phyloP scores from a whole-genome alignment of 2,888 invertebrate genomes.

The Entomobrya proxima region DNA sequence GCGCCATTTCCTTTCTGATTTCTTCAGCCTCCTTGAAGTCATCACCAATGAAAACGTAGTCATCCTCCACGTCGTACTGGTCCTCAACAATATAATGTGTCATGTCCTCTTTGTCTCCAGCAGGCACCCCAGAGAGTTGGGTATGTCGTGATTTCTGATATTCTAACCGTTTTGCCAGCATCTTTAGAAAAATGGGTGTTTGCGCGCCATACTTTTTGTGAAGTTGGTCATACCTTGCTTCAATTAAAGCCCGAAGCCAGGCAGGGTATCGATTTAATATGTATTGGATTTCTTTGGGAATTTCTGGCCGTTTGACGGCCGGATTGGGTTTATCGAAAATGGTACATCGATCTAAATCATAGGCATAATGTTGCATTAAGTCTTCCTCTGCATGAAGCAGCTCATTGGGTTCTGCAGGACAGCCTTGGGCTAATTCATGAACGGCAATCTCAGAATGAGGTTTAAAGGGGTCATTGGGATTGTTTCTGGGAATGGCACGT shows the following conservation, averaged over 20 bases:
- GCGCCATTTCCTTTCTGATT: background rate
- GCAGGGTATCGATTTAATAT: constrained; percentile 65
- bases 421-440: constrained; percentile 12
- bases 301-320: background rate
- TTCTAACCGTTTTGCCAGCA: constrained; percentile 61
- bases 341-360: constrained; percentile 65
- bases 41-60: constrained; percentile 46
- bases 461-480: constrained; percentile 67
- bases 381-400: constrained; percentile 44
- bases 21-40: constrained; percentile 18
- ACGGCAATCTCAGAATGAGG: constrained; percentile 50
- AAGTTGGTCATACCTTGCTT: constrained; percentile 52
- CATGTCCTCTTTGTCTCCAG: constrained; percentile 5
- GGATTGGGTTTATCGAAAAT: constrained; percentile 62
- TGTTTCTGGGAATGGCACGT: constrained; percentile 57
- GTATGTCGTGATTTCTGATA: constrained; percentile 33
- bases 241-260: constrained; percentile 68
- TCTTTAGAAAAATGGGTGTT: constrained; percentile 55
- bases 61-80: constrained; percentile 45
- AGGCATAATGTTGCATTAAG: constrained; percentile 60
- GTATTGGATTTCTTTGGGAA: constrained; percentile 36
- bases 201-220: constrained; percentile 43
- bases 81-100: background rate
- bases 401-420: background rate
- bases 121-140: background rate